Percentiles rank a stretch among this genome's conserved stretches.
Conservation (phyloP, 2,888 invertebrate species). For the Spatulosminthurus flaviceps region DNA sequence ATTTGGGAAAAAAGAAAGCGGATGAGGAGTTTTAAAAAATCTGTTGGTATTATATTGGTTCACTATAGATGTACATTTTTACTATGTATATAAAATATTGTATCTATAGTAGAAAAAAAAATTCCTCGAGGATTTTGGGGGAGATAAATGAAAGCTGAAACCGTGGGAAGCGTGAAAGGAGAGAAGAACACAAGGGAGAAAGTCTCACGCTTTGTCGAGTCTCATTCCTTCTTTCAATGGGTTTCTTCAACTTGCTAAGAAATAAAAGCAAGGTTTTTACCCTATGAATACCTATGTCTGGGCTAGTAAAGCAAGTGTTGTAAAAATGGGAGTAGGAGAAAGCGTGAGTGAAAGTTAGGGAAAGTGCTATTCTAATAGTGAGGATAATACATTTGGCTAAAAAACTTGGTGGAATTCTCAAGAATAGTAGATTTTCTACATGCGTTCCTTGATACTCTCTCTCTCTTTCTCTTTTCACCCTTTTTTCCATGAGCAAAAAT, state of each 20-base stretch:
- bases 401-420: too few species aligned
- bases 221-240: slow-evolving; percentile 20
- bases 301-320: background rate
- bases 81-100: too few species aligned
- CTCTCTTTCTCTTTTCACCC: too few species aligned
- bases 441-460: background rate
- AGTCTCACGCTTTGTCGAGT: slow-evolving; percentile 32
- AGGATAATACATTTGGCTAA: slow-evolving; percentile 1
- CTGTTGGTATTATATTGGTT: background rate
- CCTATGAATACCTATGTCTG: background rate
- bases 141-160: slow-evolving; percentile 28
- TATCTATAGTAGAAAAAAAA: background rate
- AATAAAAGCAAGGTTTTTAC: background rate
- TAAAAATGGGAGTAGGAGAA: background rate
- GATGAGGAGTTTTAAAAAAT: background rate
- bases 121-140: background rate
- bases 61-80: too few species aligned
- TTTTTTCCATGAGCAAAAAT: slow-evolving; percentile 1
- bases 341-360: background rate
- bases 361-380: background rate
- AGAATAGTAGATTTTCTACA: too few species aligned
- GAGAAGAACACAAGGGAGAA: background rate
- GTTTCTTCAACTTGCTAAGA: background rate
- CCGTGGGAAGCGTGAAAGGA: slow-evolving; percentile 25
- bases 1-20: too few species aligned